phyloP scores from a whole-genome alignment of 2,888 invertebrate species.

The Dolomedes plantarius region DNA sequence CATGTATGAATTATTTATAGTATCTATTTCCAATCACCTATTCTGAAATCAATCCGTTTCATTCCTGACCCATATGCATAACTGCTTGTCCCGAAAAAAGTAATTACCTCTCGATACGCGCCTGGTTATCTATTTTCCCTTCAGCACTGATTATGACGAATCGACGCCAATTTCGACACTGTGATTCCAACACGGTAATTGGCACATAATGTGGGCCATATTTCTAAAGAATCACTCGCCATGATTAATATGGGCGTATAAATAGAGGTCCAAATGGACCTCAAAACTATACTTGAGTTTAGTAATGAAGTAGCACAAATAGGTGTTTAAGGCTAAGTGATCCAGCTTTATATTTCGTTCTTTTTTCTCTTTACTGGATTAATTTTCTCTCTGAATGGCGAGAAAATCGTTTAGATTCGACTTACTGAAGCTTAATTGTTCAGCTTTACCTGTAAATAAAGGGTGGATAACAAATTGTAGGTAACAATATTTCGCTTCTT shows the following conservation, averaged over 20 bases:
- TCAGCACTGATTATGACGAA: constrained; percentile 38
- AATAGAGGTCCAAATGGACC: background rate
- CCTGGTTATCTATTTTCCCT: constrained; percentile 18
- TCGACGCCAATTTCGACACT: constrained; percentile 17
- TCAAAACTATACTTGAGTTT: background rate
- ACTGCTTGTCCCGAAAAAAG: background rate
- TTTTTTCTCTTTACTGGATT: no score
- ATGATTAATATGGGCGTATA: background rate
- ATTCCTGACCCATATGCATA: background rate
- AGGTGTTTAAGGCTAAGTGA: background rate
- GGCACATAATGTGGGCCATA: background rate
- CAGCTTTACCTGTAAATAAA: no score
- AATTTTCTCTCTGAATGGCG: no score
- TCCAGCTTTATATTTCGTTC: no score
- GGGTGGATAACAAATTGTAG: no score
- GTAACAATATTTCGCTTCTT: no score
- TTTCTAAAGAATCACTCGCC: background rate
- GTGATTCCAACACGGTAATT: background rate
- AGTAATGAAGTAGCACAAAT: background rate
- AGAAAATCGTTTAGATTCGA: no score
- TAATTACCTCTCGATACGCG: background rate
- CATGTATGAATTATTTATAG: no score
- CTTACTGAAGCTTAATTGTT: no score
- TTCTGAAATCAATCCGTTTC: no score
- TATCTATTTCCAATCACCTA: no score